Evolutionary conservation across 2,113 vertebrate genomes (phyloP), one percentile per base, ranked within the genome.

Genomic region (Pomatostomus ruficeps): DNA sequence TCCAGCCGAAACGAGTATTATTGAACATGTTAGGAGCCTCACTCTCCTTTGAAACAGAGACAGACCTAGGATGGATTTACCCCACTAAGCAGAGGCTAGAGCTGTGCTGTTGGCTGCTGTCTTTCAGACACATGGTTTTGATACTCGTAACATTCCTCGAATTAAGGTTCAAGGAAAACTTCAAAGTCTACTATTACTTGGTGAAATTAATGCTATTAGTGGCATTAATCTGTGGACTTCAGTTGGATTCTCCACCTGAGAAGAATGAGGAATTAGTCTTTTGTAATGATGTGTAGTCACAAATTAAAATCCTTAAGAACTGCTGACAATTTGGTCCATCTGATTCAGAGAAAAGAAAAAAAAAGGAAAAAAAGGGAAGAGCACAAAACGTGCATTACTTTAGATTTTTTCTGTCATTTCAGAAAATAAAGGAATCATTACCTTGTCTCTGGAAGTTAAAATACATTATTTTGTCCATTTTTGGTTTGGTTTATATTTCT

Each of bases 151-250:
- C 62, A 76, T 95, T 93, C 58, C 77, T 92, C 8, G 19, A 78
- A 89, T 65, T 79, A 91, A 66, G 21, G 89, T 87, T 93, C 52
- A 89, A 87, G 87, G 74, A 87, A 89, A 93, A 92, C 89, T 88
- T 95, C 67, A 78, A 89, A 87, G 84, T 43, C 81, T 62, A 15
- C 81, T 82, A 61, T 65, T 75, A 42, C 84, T 72, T 2, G 2
- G 58, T 73, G 91, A 95, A 95, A 92, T 89, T 24, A 92, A 85
- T 82, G 70, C 54, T 94, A 70, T 61, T 88, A 72, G 76, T 66
- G 85, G 42, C 85, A 85, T 66, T 88, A 87, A 85, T 68, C 61
- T 42, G 26, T 6, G 19, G 62, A 54, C 28, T 68, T 75, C 73
- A 61, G 42, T 18, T 26, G 71, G 77, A 61, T 57, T 89, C 49